Evolutionary conservation across 2,888 invertebrate genomes (phyloP).

Genomic region (Venusia cambrica): DNA sequence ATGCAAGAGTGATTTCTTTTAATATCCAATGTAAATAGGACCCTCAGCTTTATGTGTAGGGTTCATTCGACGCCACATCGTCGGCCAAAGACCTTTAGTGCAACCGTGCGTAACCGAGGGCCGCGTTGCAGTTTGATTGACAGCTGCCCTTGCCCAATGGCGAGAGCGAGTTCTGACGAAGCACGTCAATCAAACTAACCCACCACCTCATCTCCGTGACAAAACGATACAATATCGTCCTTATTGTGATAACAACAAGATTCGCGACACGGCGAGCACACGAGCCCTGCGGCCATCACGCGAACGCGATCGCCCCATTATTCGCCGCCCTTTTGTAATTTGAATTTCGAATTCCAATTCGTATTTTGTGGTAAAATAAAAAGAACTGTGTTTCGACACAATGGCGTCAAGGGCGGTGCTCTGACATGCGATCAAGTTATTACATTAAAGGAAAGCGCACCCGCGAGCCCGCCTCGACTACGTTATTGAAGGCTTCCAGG

Average conservation of each 20-base stretch:
- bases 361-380: slow-evolving; percentile 80
- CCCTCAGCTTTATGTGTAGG: slow-evolving; percentile 24
- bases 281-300: slow-evolving; percentile 59
- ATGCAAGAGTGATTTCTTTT: slow-evolving; percentile 15
- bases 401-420: slow-evolving; percentile 81
- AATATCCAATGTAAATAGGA: slow-evolving; percentile 19
- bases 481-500: slow-evolving; percentile 70
- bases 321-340: slow-evolving; percentile 80
- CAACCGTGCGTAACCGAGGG: slow-evolving; percentile 68
- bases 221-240: slow-evolving; percentile 42
- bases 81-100: slow-evolving; percentile 40
- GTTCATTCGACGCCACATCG: slow-evolving; percentile 26
- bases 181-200: slow-evolving; percentile 85
- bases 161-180: slow-evolving; percentile 88
- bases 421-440: slow-evolving; percentile 81
- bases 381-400: slow-evolving; percentile 78
- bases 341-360: slow-evolving; percentile 81
- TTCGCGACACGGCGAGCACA: slow-evolving; percentile 53
- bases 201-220: slow-evolving; percentile 50
- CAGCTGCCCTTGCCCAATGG: slow-evolving; percentile 90
- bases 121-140: slow-evolving; percentile 84
- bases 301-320: slow-evolving; percentile 80
- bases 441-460: slow-evolving; percentile 79
- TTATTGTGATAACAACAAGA: slow-evolving; percentile 47
- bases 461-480: slow-evolving; percentile 57